These are phyloP conservation scores for Ascaphus truei DNA, from an alignment of 2,113 vertebrate genomes.

Conservation along the genomic window DNA sequence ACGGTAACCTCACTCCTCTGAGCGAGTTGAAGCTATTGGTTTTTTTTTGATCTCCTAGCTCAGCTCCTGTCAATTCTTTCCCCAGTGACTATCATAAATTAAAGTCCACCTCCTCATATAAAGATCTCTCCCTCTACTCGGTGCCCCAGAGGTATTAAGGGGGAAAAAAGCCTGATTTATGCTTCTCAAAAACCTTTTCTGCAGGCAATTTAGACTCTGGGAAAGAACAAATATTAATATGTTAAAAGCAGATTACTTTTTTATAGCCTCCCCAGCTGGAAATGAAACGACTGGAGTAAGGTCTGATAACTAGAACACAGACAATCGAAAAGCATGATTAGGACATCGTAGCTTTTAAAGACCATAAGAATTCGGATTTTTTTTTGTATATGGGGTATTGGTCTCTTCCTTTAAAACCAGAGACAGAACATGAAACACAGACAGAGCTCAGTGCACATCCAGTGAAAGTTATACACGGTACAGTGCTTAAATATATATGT, in stretches of 20 bases:
- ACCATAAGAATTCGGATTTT: background rate
- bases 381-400: slow-evolving; percentile 23
- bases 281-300: background rate
- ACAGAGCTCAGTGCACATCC: too few species aligned
- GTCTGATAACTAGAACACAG: slow-evolving; percentile 1
- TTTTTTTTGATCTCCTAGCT: background rate
- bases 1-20: too few species aligned
- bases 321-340: slow-evolving; percentile 20
- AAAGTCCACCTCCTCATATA: background rate
- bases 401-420: too few species aligned
- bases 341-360: background rate
- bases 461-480: too few species aligned
- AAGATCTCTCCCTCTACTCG: background rate
- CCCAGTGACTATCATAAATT: background rate
- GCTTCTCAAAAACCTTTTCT: background rate
- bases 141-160: background rate
- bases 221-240: slow-evolving; percentile 24
- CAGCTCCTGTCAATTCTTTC: background rate
- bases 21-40: too few species aligned
- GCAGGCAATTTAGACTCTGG: background rate
- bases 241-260: slow-evolving; percentile 30
- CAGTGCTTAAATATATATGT: too few species aligned
- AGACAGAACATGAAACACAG: too few species aligned
- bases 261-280: slow-evolving; percentile 22
- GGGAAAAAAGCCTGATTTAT: background rate